Evolutionary conservation across 2,113 vertebrate genomes (phyloP).

Genomic region (Coryphaenoides rupestris): DNA sequence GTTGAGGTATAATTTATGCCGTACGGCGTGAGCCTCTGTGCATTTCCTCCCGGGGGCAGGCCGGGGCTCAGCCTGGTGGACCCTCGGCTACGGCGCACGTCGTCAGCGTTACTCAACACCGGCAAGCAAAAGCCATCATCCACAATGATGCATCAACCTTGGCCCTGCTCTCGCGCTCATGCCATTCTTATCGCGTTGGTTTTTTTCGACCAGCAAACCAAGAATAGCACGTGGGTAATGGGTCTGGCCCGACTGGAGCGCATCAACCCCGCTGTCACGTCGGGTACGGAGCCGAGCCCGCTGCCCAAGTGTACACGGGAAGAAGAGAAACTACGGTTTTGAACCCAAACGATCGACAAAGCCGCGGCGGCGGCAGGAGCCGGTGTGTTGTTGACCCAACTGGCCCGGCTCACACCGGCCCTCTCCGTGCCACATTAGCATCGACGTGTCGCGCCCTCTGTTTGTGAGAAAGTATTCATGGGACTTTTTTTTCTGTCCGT

Average conservation of each 20-base stretch:
- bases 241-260: constrained; percentile 19
- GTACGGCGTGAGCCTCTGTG: neutral
- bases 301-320: constrained; percentile 21
- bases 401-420: constrained; percentile 12
- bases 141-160: constrained; percentile 23
- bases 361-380: too few species aligned
- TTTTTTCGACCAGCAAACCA: constrained; percentile 25
- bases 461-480: neutral
- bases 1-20: too few species aligned
- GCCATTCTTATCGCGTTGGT: constrained; percentile 26
- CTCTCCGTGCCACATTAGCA: constrained; percentile 14
- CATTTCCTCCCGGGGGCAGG: neutral
- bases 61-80: neutral
- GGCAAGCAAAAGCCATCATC: constrained; percentile 66
- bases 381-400: constrained; percentile 16
- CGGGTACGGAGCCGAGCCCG: constrained; percentile 20
- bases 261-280: constrained; percentile 30
- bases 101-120: constrained; percentile 59
- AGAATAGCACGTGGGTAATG: constrained; percentile 21
- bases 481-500: constrained; percentile 2
- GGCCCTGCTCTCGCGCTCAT: constrained; percentile 27
- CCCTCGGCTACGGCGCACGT: neutral
- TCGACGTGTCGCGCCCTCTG: constrained; percentile 11
- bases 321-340: neutral
- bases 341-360: constrained; percentile 9